Base-by-base conservation (phyloP, 2,888 invertebrate species). In the Harpagoxenus sublaevis region DNA sequence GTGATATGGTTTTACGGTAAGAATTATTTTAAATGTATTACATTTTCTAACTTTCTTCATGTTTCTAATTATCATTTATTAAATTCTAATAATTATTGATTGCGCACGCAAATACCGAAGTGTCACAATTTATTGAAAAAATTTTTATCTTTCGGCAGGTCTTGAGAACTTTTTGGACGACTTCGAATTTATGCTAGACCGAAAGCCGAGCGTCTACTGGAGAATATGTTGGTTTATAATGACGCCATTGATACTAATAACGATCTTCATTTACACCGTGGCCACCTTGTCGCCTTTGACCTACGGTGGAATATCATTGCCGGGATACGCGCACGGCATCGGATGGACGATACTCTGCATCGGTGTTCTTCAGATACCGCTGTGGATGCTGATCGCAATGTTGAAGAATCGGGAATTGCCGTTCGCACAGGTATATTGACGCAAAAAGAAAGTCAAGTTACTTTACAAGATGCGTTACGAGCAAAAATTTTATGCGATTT, bases 171-270 rank as follows among this genome's bases (percentile, higher is more conserved):
- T 97, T 73, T 96, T 97, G 90, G 95, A 96, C 75, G 98, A 98
- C 93, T 95, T 98, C 39, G 97, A 98, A 94, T 98, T 97, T 94
- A 98, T 98, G 98, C 95, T 97, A 90, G 96, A 96, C 31, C 96
- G 96, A 62, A 96, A 96, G 93, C 96, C 97, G 0, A 96, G 97
- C 94, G 90, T 96, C 31, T 98, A 98, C 94, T 98, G 98, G 98
- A 96, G 97, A 83, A 91, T 97, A 45, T 98, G 98, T 89, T 98
- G 98, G 98, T 96, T 96, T 3, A 60, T 98, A 18, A 94, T 98
- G 53, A 97, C 97, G 1, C 98, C 94, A 96, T 97, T 96, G 0
- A 95, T 97, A 86, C 96, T 98, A 95, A 95, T 96, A 2, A 92
- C 96, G 0, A 98, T 98, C 75, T 96, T 98, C 91, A 91, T 97